A percentile compares a stretch with the other conserved stretches of the same genome.
phyloP scores from a whole-genome alignment of 2,113 vertebrate species.

The Notarius quadriscutis region DNA sequence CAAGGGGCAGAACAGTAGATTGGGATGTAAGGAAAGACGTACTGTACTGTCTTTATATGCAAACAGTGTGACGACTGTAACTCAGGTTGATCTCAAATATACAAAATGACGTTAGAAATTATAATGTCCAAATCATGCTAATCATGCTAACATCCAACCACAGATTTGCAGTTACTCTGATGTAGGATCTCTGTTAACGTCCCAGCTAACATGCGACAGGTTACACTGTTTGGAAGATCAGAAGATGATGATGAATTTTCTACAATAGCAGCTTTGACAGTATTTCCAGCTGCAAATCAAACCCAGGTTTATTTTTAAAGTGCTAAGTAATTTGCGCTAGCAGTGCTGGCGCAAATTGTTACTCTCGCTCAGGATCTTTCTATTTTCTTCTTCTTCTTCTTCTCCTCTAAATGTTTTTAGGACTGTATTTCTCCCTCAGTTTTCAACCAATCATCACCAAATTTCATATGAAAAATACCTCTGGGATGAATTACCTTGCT shows the following conservation, averaged over 20 bases:
- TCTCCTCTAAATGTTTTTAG: too few relatives aligned
- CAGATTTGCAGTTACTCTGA: background rate
- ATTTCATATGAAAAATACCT: too few relatives aligned
- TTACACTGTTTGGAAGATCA: background rate
- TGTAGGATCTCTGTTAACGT: background rate
- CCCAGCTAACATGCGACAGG: background rate
- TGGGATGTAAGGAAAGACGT: background rate
- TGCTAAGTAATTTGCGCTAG: background rate
- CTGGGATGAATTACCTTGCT: too few relatives aligned
- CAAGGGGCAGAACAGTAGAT: slow-evolving; percentile 11
- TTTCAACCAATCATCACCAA: too few relatives aligned
- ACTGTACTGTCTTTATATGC: background rate
- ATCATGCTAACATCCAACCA: background rate
- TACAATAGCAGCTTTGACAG: background rate
- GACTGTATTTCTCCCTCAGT: too few relatives aligned
- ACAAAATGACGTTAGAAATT: background rate
- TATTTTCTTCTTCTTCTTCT: too few relatives aligned
- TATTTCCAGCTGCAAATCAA: background rate
- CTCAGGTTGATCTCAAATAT: background rate
- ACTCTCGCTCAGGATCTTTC: too few relatives aligned
- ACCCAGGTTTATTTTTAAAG: background rate
- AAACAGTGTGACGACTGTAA: background rate
- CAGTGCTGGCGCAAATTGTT: too few relatives aligned
- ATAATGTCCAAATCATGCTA: background rate
- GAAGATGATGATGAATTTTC: background rate